Evolutionary conservation across 1,140 invertebrate species (phyloP).

Genomic region (Cataglyphis hispanica): DNA sequence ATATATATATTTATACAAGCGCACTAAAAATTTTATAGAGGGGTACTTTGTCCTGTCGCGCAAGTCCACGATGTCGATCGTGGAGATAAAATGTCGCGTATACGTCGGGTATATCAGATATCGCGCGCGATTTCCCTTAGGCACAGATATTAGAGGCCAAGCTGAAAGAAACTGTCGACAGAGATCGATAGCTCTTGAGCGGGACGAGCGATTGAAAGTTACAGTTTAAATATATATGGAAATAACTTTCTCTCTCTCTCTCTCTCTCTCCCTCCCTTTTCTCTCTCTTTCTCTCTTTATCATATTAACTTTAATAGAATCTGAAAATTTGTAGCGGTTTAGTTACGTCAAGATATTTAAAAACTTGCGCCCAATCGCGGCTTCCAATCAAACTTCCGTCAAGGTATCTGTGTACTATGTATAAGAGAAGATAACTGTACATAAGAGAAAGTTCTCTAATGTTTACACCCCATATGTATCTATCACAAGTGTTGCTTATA

Average conservation of each 20-base stretch:
- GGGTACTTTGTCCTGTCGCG: slow-evolving; percentile 35
- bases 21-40: slow-evolving; percentile 66
- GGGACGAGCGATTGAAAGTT: neutral
- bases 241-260: neutral
- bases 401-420: slow-evolving; percentile 19
- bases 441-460: slow-evolving; percentile 18
- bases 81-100: neutral
- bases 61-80: slow-evolving; percentile 55
- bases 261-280: neutral
- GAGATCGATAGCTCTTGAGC: slow-evolving; percentile 7
- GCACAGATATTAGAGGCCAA: slow-evolving; percentile 29
- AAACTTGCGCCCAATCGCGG: slow-evolving; percentile 21
- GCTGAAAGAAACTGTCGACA: slow-evolving; percentile 1
- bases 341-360: slow-evolving; percentile 15
- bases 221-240: neutral
- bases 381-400: slow-evolving; percentile 13
- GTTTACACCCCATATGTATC: slow-evolving; percentile 37
- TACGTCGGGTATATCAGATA: slow-evolving; percentile 27
- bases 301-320: slow-evolving; percentile 29
- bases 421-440: too few relatives aligned
- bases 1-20: neutral
- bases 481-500: slow-evolving; percentile 58
- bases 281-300: neutral
- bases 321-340: slow-evolving; percentile 18
- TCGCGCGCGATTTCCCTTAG: slow-evolving; percentile 15